Base-by-base conservation (phyloP, 2,888 invertebrate species). In the Spodoptera exigua region DNA sequence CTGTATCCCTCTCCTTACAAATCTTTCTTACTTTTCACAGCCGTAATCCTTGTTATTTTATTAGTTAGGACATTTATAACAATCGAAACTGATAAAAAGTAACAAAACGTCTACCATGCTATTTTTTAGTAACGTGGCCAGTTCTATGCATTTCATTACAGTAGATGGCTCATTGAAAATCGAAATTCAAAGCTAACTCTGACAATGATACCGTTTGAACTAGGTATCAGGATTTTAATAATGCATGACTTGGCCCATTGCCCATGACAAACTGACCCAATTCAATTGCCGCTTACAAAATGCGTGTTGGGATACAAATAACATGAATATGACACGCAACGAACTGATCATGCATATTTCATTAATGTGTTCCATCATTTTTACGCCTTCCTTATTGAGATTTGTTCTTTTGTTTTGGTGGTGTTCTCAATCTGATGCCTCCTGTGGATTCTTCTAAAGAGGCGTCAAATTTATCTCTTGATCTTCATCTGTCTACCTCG, bases 11-110 rank as follows among this genome's bases (percentile, higher is more conserved):
- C 73, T 45, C n/a, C 46, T 54, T 66, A 75, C 72, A 78, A 78
- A 77, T 71, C 72, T 72, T 78, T 57, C 64, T 70, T 62, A 67
- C 61, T 70, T 74, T 76, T 71, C 68, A 61, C 63, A 59, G 43
- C 51, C 49, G 46, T 58, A 13, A 40, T 44, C 27, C 47, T 35
- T 46, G 14, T 10, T 39, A 21, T 27, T 27, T 27, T 27, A 27
- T 27, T 27, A 9, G 7, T 27, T 7, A 27, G 27, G 7, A 27
- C 7, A 27, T 27, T 27, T 9, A 21, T 21, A 21, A 21, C 7
- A 21, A 21, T 21, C n/a, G n/a, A n/a, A n/a, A n/a, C n/a, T n/a
- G n/a, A n/a, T n/a, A n/a, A n/a, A n/a, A n/a, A n/a, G n/a, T n/a
- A n/a, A n/a, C n/a, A n/a, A n/a, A n/a, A n/a, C n/a, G n/a, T n/a